Conservation (phyloP, 2,113 vertebrate genomes). For the Gobiocypris rarus region DNA sequence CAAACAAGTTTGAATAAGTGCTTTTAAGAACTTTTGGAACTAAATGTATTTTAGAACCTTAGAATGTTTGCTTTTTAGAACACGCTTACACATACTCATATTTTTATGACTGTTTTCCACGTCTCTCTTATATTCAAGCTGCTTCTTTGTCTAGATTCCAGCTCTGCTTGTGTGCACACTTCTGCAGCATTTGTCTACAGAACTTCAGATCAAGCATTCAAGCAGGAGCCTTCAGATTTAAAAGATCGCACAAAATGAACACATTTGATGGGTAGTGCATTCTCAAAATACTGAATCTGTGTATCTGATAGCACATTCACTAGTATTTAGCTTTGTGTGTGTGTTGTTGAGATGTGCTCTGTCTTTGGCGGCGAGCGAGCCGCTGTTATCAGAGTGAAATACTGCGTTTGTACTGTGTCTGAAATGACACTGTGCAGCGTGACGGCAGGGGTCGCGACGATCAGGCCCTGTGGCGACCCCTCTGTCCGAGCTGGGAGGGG, state of each 20-base stretch:
- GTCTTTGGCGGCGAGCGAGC: not conserved
- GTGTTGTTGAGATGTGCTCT: not conserved
- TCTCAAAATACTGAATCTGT: not conserved
- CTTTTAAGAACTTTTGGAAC: not conserved
- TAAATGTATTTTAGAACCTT: not conserved
- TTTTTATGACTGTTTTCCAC: not conserved
- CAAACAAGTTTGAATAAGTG: not conserved
- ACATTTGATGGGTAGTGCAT: not conserved
- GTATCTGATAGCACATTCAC: not conserved
- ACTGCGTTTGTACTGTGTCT: slow-evolving; percentile 9
- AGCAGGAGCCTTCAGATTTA: not conserved
- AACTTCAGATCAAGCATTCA: not conserved
- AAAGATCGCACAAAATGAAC: not conserved
- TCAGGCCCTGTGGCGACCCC: slow-evolving; percentile 33
- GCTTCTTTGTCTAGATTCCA: not conserved
- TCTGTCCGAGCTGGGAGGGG: slow-evolving; percentile 4
- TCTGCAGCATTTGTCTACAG: not conserved
- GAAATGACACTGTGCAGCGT: slow-evolving; percentile 19
- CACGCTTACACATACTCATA: not conserved
- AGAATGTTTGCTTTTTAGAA: not conserved
- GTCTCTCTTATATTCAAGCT: not conserved
- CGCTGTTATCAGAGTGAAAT: slow-evolving; percentile 13
- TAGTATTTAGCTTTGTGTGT: too few relatives aligned
- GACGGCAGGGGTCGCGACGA: not conserved
- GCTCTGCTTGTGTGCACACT: not conserved